Conservation (phyloP, 2,888 invertebrate species). For the Lacanobia oleracea region DNA sequence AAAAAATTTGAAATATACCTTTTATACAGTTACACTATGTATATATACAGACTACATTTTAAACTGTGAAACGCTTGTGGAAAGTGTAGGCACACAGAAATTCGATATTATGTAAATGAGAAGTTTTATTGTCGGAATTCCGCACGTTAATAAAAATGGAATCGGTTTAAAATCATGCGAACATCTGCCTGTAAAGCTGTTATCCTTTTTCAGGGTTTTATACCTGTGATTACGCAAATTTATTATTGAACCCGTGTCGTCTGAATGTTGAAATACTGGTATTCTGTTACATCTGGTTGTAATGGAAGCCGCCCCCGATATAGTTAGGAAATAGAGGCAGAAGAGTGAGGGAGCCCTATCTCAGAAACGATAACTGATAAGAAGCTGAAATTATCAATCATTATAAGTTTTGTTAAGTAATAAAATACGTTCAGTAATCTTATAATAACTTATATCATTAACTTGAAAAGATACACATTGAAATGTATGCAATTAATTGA, state of each 20-base stretch:
- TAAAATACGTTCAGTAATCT: not conserved
- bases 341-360: not conserved
- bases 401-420: not conserved
- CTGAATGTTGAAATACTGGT: not conserved
- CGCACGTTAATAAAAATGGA: slow-evolving; percentile 37
- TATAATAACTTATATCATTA: not conserved
- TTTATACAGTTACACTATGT: slow-evolving; percentile 53
- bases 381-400: not conserved
- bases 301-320: not conserved
- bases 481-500: not conserved
- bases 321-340: too few relatives aligned
- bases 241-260: not conserved
- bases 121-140: slow-evolving; percentile 4
- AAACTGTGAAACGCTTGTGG: slow-evolving; percentile 19
- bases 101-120: slow-evolving; percentile 25
- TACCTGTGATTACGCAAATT: slow-evolving; percentile 17
- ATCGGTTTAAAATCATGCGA: slow-evolving; percentile 40
- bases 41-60: slow-evolving; percentile 49
- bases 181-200: slow-evolving; percentile 28
- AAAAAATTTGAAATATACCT: slow-evolving; percentile 50
- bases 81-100: slow-evolving; percentile 34
- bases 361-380: not conserved
- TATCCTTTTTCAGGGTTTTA: slow-evolving; percentile 24
- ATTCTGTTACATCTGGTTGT: not conserved
- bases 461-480: not conserved